Evolutionary conservation across 1,140 invertebrate genomes (phyloP).

Genomic region (Pomacea maculata): DNA sequence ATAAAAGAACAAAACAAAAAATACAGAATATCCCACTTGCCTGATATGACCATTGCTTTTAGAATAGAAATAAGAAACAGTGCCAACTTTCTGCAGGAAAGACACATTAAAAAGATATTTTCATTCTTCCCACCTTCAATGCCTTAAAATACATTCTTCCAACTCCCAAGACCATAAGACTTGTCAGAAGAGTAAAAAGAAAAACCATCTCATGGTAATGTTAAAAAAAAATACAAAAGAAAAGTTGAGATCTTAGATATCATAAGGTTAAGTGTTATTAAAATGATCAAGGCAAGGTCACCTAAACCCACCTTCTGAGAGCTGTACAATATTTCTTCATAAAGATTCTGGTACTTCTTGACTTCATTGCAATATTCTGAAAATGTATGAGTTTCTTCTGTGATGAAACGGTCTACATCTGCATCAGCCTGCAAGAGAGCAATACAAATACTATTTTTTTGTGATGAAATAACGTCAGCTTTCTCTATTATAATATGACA

Average conservation of each 20-base stretch:
- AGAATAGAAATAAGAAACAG: too few relatives aligned
- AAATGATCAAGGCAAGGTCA: background rate
- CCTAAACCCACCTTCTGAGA: slow-evolving; percentile 51
- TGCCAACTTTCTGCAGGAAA: too few relatives aligned
- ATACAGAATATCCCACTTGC: too few relatives aligned
- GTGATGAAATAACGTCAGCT: background rate
- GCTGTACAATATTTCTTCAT: slow-evolving; percentile 64
- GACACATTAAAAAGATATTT: too few relatives aligned
- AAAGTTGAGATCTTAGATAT: background rate
- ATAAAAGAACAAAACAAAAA: too few relatives aligned
- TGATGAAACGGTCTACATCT: slow-evolving; percentile 76
- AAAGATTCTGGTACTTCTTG: slow-evolving; percentile 60
- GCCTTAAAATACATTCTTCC: background rate
- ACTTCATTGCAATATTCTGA: slow-evolving; percentile 64
- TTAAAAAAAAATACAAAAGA: background rate
- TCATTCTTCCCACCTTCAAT: background rate
- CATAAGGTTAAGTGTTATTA: background rate
- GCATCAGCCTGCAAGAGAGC: slow-evolving; percentile 65
- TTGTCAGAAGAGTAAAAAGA: background rate
- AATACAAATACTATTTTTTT: background rate
- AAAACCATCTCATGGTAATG: background rate
- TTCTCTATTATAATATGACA: background rate
- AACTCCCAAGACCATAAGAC: background rate
- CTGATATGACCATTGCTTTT: too few relatives aligned
- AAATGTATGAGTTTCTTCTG: slow-evolving; percentile 65